Evolutionary conservation across 2,797 vertebrate species (phyloP), one percentile per base, ranked within the genome.

Genomic region (Petrocephalus sullivani): DNA sequence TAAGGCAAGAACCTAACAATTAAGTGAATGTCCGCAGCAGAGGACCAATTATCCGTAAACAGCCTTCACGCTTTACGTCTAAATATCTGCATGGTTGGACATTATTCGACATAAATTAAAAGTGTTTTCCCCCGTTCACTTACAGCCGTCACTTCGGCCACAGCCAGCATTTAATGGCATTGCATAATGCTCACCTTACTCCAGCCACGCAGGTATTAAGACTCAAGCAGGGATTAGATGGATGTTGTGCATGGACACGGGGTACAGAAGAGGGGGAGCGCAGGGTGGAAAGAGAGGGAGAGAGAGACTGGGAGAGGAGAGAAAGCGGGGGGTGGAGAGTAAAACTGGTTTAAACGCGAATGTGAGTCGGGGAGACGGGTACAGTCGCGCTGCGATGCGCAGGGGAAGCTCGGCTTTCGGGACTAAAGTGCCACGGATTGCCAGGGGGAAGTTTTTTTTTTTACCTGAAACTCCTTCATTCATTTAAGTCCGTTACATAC

Each of bases 321-420:
- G 90, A 90, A 90, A 54, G 91, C 89, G 93, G 89, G 92, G 87
- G 93, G 90, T 87, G 37, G 87, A 90, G 89, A 61, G 85, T 87
- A 86, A 88, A 91, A 93, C 91, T 89, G 91, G 93, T 96, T 95
- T 93, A 95, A 96, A 93, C 93, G 93, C 90, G 90, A 88, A 87
- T 67, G 89, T 90, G 86, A 89, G 91, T 94, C 91, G 91, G 93
- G 88, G 90, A 87, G 90, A 91, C 91, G 88, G 91, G 92, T 91
- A 92, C 93, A 89, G 28, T 51, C 75, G 90, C 71, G 87, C 90
- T 87, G 91, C 88, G 56, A 88, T 88, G 89, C 67, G 78, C 86
- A 19, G 86, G 56, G 89, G 84, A 90, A 83, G 75, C 90, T 85
- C 78, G 92, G 92, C 78, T 89, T 89, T 90, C 58, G 94, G 94